Percentiles rank a stretch among this genome's conserved stretches.
Evolutionary conservation across 2,888 invertebrate genomes (phyloP).

Genomic region (Mythimna pallens): DNA sequence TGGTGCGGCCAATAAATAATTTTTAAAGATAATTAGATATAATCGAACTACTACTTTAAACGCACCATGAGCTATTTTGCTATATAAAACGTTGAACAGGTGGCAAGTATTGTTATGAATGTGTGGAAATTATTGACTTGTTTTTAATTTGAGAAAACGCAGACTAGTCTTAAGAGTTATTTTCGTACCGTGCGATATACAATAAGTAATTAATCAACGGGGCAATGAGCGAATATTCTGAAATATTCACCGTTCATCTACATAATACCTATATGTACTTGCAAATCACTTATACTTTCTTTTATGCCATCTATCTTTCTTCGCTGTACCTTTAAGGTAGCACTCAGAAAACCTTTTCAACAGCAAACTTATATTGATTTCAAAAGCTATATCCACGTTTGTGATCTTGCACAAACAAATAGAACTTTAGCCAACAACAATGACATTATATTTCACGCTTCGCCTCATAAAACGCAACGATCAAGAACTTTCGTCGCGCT

Average conservation of each 20-base stretch:
- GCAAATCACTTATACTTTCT: background rate
- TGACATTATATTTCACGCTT: conserved; percentile 15
- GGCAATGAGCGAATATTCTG: background rate
- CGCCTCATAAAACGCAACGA: conserved; percentile 29
- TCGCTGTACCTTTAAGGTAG: background rate
- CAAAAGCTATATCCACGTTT: background rate
- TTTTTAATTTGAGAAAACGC: conserved; percentile 15
- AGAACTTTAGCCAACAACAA: conserved; percentile 30
- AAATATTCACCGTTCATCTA: background rate
- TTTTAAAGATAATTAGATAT: too few relatives aligned
- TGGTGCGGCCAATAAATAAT: background rate
- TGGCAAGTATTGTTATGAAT: background rate
- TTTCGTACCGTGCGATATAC: background rate
- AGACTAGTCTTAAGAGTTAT: conserved; percentile 11
- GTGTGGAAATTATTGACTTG: conserved; percentile 4
- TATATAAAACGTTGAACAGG: background rate
- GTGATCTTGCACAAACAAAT: conserved; percentile 1
- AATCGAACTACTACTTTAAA: background rate
- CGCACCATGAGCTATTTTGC: background rate
- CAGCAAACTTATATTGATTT: background rate
- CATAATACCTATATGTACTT: background rate
- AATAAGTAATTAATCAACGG: background rate
- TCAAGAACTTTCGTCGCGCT: conserved; percentile 47
- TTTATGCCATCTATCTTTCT: background rate
- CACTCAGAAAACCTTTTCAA: background rate